Evolutionary conservation across 2,888 invertebrate species (phyloP).

Genomic region (Apoderus coryli): DNA sequence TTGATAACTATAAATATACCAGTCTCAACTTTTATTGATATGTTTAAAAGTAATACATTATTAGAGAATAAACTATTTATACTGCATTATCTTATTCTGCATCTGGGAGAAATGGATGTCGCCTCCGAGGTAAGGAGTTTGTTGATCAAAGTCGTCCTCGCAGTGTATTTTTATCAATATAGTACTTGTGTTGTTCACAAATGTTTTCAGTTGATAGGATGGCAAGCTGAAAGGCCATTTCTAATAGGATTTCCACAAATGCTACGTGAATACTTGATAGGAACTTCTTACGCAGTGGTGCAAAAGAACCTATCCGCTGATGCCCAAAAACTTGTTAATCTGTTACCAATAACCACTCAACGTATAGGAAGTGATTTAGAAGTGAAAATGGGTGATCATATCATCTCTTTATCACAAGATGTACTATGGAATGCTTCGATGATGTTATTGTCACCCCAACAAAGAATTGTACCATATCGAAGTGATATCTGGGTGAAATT

Average conservation of each 20-base stretch:
- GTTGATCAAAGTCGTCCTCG: no score
- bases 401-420: constrained; percentile 56
- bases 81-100: constrained; percentile 68
- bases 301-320: constrained; percentile 59
- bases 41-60: constrained; percentile 51
- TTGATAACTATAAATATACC: constrained; percentile 51
- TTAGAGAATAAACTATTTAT: constrained; percentile 64
- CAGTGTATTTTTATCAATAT: no score
- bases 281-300: constrained; percentile 55
- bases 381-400: constrained; percentile 40
- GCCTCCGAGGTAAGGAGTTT: constrained; percentile 46
- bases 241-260: constrained; percentile 49
- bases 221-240: constrained; percentile 43
- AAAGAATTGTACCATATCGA: constrained; percentile 67
- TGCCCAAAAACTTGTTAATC: constrained; percentile 48
- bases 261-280: constrained; percentile 70
- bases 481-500: constrained; percentile 72
- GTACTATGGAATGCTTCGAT: constrained; percentile 68
- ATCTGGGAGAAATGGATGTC: constrained; percentile 58
- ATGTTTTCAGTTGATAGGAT: constrained; percentile 40
- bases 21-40: constrained; percentile 49
- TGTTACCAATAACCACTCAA: constrained; percentile 57
- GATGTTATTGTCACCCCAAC: constrained; percentile 71
- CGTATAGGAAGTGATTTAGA: constrained; percentile 43
- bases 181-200: no score